These are phyloP conservation scores for Cydia strobilella DNA, from an alignment of 1,140 invertebrate genomes.

Conservation along the genomic window DNA sequence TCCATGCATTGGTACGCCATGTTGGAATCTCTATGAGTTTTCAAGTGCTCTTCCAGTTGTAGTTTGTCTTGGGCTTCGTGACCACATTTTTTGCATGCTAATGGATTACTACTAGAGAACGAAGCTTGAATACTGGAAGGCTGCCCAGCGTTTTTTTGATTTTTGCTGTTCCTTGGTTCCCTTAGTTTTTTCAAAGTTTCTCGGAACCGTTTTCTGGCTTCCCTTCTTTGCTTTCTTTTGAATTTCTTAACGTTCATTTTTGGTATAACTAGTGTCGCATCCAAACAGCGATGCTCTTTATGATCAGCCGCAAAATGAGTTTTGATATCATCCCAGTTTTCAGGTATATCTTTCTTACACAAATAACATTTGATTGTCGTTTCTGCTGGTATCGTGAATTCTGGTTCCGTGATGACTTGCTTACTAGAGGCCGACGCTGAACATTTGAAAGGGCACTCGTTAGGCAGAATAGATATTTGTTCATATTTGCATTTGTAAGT, in stretches of 20 bases:
- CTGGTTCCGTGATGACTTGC: not conserved
- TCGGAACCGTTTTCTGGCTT: conserved; percentile 35
- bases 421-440: conserved; percentile 6
- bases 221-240: conserved; percentile 40
- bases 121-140: not conserved
- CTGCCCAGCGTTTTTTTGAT: conserved; percentile 35
- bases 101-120: conserved; percentile 36
- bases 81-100: conserved; percentile 80
- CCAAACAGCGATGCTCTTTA: conserved; percentile 57
- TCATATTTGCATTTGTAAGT: conserved; percentile 56
- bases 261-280: conserved; percentile 55
- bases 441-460: conserved; percentile 61
- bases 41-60: conserved; percentile 80
- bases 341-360: conserved; percentile 55
- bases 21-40: conserved; percentile 79
- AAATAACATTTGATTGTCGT: conserved; percentile 54
- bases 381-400: conserved; percentile 6
- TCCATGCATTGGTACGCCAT: conserved; percentile 84
- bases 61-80: conserved; percentile 74
- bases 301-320: conserved; percentile 59
- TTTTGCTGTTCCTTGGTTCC: conserved; percentile 35
- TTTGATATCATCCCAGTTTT: conserved; percentile 64
- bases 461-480: conserved; percentile 49
- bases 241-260: conserved; percentile 50
- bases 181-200: conserved; percentile 40